Evolutionary conservation across 1,140 invertebrate species (phyloP), one percentile per base, ranked within the genome.

Genomic region (Oreohelix idahoensis): DNA sequence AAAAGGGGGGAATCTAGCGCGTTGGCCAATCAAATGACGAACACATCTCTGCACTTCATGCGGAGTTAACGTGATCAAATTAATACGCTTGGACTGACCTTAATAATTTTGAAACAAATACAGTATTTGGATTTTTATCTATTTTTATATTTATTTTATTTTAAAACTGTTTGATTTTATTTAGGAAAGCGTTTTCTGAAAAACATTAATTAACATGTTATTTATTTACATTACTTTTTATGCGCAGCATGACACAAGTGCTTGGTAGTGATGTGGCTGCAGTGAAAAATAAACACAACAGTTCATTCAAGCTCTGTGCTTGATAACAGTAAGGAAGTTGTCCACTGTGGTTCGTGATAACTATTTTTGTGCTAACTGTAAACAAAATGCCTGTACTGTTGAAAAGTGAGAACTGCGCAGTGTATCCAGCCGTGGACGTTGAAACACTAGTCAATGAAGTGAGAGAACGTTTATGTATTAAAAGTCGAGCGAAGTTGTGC

Each of bases 401-500:
- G 71, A 73, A 73, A 42, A 45, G 11, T 38, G 36, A 39, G n/a
- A 29, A 73, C 20, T 39, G 1, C 20, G 39, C 36, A 42, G 42
- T 73, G 5, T 73, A 73, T 32, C 71, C 36, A 73, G 26, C 71
- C 0, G 71, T 73, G 8, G 85, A 86, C 4, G 75, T 86, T 53
- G 85, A 86, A 38, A 49, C 49, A 13, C 42, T 86, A 26, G 85
- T 86, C 17, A 80, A 84, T 17, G 79, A 84, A 66, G 83, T 86
- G 8, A 53, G 81, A 49, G 85, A 86, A 71, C 42, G 85, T 79
- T 73, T 86, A 35, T 86, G 85, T 51, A 53, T 86, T 1, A 86
- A 86, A 86, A 86, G 75, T 77, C 82, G 79, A 17, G 85, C 77
- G 29, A 86, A 86, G 77, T 35, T 86, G 29, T 42, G 71, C n/a